Evolutionary conservation across 1,140 invertebrate genomes (phyloP).

Genomic region (Brachystomella parvula): DNA sequence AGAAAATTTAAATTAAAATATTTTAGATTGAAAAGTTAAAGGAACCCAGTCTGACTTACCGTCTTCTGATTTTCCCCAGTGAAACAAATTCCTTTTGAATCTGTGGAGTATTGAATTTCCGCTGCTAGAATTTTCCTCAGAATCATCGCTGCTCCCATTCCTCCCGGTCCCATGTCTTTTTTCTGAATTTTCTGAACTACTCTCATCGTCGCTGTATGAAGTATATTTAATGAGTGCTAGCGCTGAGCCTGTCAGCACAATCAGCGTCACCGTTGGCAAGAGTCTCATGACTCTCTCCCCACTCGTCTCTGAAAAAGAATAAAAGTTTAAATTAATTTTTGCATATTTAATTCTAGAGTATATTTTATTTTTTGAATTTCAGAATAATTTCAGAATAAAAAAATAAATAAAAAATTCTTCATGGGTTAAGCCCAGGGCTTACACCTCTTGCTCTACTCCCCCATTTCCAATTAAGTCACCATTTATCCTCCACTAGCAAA

Average conservation of each 20-base stretch:
- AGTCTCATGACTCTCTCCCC: slow-evolving; percentile 37
- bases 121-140: background rate
- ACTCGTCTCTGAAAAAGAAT: slow-evolving; percentile 21
- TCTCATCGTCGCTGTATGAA: slow-evolving; percentile 16
- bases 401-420: background rate
- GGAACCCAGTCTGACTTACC: slow-evolving; percentile 29
- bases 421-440: background rate
- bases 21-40: too few species aligned
- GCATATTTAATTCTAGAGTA: too few species aligned
- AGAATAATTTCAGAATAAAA: too few species aligned
- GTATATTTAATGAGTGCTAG: slow-evolving; percentile 36
- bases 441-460: background rate
- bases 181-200: background rate
- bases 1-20: too few species aligned
- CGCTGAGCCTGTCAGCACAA: slow-evolving; percentile 35
- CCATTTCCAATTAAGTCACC: background rate
- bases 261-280: slow-evolving; percentile 30
- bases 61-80: slow-evolving; percentile 11
- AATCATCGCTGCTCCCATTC: slow-evolving; percentile 12
- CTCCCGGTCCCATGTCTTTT: slow-evolving; percentile 5
- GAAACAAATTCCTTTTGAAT: slow-evolving; percentile 35
- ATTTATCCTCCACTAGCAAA: background rate
- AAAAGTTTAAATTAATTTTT: too few species aligned
- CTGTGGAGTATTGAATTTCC: slow-evolving; percentile 23
- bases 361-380: too few species aligned